These are phyloP conservation scores for Triops longicaudatus DNA, from an alignment of 1,140 invertebrate genomes.

Conservation along the genomic window DNA sequence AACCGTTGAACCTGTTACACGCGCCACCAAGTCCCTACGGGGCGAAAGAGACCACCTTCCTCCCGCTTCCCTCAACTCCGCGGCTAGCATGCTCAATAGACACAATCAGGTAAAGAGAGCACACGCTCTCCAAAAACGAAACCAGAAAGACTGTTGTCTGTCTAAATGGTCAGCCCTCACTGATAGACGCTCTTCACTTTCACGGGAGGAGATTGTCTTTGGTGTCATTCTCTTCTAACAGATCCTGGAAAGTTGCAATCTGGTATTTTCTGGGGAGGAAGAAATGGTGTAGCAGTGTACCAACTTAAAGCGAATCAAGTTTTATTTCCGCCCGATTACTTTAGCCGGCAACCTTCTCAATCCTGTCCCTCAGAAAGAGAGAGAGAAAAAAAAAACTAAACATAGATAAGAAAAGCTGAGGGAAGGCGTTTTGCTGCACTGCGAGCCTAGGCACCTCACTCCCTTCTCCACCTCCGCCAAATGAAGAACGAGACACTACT, in stretches of 20 bases:
- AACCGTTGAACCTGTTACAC: constrained; percentile 6
- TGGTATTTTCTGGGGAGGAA: not conserved
- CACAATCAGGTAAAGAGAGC: not conserved
- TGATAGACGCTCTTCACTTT: not conserved
- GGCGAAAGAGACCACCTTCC: not conserved
- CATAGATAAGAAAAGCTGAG: not conserved
- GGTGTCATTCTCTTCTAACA: not conserved
- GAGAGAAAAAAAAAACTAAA: not conserved
- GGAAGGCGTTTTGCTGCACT: not conserved
- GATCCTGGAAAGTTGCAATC: not conserved
- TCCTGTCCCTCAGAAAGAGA: not conserved
- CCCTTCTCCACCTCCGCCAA: not conserved
- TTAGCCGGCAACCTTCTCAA: not conserved
- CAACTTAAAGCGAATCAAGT: not conserved
- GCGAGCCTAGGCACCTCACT: not conserved
- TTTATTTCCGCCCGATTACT: constrained; percentile 7
- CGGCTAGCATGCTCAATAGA: constrained; percentile 14
- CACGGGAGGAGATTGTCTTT: not conserved
- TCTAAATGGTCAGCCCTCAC: not conserved
- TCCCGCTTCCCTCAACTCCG: not conserved
- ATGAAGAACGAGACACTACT: constrained; percentile 8
- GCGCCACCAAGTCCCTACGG: constrained; percentile 9
- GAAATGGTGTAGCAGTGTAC: not conserved
- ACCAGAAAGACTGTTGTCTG: not conserved
- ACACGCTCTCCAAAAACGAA: not conserved